phyloP scores from a whole-genome alignment of 2,888 invertebrate species.

The Corbicula japonica region DNA sequence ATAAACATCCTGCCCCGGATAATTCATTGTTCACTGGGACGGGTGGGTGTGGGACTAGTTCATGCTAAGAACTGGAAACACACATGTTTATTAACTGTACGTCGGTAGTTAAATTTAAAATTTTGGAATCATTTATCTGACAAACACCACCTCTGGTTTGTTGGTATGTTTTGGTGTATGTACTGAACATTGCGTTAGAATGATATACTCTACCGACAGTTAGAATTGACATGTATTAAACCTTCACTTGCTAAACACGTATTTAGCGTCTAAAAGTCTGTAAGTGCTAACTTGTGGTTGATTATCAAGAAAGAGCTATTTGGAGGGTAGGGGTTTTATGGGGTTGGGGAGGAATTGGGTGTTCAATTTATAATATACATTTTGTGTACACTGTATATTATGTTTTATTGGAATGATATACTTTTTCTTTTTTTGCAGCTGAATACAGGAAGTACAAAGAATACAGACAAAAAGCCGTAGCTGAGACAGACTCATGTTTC shows the following conservation, averaged over 20 bases:
- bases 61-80: too few relatives aligned
- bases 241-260: too few relatives aligned
- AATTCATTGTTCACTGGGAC: not conserved
- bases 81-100: too few relatives aligned
- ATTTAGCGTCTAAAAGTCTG: too few relatives aligned
- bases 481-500: conserved; percentile 58
- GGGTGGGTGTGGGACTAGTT: not conserved
- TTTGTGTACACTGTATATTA: not conserved
- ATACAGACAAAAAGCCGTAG: conserved; percentile 40
- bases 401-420: not conserved
- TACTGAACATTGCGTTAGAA: not conserved
- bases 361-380: not conserved
- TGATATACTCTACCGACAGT: not conserved
- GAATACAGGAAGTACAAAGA: conserved; percentile 46
- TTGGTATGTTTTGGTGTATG: not conserved
- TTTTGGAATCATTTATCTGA: not conserved
- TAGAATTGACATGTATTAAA: not conserved
- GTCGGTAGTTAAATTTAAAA: not conserved
- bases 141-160: not conserved
- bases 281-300: not conserved
- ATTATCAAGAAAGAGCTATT: not conserved
- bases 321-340: not conserved
- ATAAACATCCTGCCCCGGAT: too few relatives aligned
- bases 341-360: not conserved
- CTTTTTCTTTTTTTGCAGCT: conserved; percentile 46